Percentiles rank a stretch among this genome's conserved stretches.
phyloP scores from a whole-genome alignment of 35 echinoderm and acorn worm species.

The Heliocidaris erythrogramma region DNA sequence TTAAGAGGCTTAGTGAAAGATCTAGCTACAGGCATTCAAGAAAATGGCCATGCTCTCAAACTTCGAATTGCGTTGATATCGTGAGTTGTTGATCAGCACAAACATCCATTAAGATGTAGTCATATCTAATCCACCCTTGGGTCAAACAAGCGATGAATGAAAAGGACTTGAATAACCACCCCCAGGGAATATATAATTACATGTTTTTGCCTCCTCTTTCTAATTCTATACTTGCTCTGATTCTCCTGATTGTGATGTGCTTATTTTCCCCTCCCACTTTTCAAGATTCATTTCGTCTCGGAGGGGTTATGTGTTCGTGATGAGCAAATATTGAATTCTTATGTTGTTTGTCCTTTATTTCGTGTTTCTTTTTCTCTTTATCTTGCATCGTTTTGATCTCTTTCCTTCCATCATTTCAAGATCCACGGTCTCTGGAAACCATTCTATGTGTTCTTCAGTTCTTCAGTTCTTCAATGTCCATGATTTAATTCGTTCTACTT shows the following conservation, averaged over 20 bases:
- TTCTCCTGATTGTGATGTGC: background rate
- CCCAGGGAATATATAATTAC: background rate
- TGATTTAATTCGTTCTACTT: background rate
- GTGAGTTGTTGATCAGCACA: background rate
- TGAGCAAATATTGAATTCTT: too few relatives aligned
- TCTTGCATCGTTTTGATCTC: background rate
- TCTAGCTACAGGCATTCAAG: too few relatives aligned
- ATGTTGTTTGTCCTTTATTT: too few relatives aligned
- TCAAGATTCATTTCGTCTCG: background rate
- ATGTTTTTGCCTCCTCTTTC: background rate
- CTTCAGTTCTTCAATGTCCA: too few relatives aligned
- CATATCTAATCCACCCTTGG: background rate
- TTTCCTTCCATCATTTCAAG: background rate
- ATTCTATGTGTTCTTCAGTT: too few relatives aligned
- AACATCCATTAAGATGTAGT: background rate
- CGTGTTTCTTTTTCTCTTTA: too few relatives aligned
- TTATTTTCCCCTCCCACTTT: conserved; percentile 10
- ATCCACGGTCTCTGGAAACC: background rate
- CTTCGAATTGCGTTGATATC: background rate
- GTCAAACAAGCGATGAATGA: background rate
- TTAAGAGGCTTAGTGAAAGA: too few relatives aligned
- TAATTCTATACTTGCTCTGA: background rate
- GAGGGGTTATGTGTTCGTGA: too few relatives aligned
- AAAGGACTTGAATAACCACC: background rate
- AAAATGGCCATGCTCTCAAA: too few relatives aligned